Evolutionary conservation across 2,888 invertebrate species (phyloP), one percentile per base, ranked within the genome.

Genomic region (Amphiduros pacificus): DNA sequence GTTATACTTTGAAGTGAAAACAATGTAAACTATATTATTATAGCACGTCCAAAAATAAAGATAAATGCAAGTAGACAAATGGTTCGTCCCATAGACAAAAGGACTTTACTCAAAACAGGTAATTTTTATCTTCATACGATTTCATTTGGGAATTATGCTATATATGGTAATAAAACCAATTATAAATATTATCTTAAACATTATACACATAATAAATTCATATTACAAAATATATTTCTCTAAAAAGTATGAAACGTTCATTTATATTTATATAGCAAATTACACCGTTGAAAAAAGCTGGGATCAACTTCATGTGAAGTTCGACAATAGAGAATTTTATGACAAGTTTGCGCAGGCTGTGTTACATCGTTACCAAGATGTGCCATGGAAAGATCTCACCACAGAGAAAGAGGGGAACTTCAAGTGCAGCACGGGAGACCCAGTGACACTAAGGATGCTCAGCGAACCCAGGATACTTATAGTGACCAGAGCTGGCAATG

Each of bases 221-320:
- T 14, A 9, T 26, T 5, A 24, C 28, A 6, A 51, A 51, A 11
- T 14, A 14, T 5, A 9, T 51, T 22, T 9, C 26, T 51, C 9
- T 6, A 24, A 51, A 26, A 27, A 22, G 4, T 17, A 17, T 17
- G 9, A 17, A 9, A 20, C n/a, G n/a, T n/a, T n/a, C n/a, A n/a
- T n/a, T n/a, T n/a, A n/a, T n/a, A 26, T 17, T 54, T 9, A 11
- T 41, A n/a, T 53, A 65, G 65, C 55, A 11, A 65, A 65, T 36
- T 65, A 65, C 50, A 60, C 61, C 20, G 65, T 65, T 20, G 63
- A 63, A 26, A 57, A 55, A 57, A 64, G 56, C 27, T 63, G 63
- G 63, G 65, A 65, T 32, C 48, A 57, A 27, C 40, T 65, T 5
- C 50, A 40, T 2, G 63, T 65, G 27, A 63, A 61, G 36, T 65